Evolutionary conservation across 2,113 vertebrate genomes (phyloP).

Genomic region (Silurus asotus): DNA sequence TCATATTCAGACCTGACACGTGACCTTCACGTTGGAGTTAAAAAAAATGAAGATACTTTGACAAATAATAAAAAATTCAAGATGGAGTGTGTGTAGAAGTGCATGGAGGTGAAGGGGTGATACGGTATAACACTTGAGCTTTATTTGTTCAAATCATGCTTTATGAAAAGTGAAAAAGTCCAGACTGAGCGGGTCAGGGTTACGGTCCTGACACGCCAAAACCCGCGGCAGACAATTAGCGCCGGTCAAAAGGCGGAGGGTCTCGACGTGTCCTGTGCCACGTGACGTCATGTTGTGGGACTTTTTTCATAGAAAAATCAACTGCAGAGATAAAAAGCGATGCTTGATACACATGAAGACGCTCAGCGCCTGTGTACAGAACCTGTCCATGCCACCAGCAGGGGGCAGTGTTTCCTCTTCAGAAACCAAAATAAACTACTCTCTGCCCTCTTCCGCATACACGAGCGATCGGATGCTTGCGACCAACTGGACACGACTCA

Average conservation of each 20-base stretch:
- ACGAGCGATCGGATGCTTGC: neutral
- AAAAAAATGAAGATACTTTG: neutral
- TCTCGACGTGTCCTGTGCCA: neutral
- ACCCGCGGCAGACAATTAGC: no score
- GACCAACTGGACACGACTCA: neutral
- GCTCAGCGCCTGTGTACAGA: neutral
- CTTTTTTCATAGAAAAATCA: neutral
- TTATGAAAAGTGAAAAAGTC: neutral
- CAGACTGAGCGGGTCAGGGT: neutral
- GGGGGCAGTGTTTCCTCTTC: neutral
- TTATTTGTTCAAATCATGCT: neutral
- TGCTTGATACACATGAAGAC: neutral
- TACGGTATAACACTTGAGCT: neutral
- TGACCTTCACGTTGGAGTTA: constrained; percentile 1
- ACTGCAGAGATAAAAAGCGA: neutral
- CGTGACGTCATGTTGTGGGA: neutral
- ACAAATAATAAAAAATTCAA: neutral
- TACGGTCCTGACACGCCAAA: neutral
- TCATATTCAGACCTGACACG: neutral
- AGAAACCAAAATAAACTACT: neutral
- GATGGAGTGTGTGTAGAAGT: constrained; percentile 3
- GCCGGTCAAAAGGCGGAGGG: neutral
- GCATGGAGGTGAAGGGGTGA: constrained; percentile 23
- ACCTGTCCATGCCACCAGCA: neutral
- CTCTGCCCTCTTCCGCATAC: no score